Conservation (phyloP, 2,797 vertebrate species). For the Chiloscyllium punctatum region DNA sequence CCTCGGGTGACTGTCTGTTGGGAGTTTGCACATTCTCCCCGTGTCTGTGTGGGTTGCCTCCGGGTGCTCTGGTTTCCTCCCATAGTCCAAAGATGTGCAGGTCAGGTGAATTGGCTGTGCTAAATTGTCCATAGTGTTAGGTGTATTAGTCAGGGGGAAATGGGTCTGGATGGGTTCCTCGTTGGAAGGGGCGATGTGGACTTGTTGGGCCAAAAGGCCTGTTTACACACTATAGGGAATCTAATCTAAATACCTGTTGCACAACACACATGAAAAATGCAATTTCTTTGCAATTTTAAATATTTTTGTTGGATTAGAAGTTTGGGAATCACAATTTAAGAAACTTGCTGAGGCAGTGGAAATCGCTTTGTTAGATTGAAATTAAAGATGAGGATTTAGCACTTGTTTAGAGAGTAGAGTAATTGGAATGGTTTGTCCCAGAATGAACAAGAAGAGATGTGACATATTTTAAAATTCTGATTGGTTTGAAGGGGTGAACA, state of each 20-base stretch:
- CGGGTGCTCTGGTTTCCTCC: too few relatives aligned
- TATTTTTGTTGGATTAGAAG: neutral
- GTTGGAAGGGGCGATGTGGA: too few relatives aligned
- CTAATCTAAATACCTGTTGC: neutral
- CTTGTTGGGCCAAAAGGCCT: too few relatives aligned
- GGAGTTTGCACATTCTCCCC: too few relatives aligned
- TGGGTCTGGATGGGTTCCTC: too few relatives aligned
- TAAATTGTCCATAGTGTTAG: too few relatives aligned
- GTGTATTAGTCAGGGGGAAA: too few relatives aligned
- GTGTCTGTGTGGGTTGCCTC: too few relatives aligned
- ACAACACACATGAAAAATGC: neutral
- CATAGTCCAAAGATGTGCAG: too few relatives aligned
- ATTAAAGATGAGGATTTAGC: neutral
- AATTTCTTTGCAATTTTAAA: neutral
- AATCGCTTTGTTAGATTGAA: neutral
- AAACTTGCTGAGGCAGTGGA: neutral
- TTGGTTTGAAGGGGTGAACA: neutral
- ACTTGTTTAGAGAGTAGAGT: neutral
- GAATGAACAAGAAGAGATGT: neutral
- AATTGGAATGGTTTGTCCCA: neutral
- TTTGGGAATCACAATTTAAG: neutral
- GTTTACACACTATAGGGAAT: too few relatives aligned
- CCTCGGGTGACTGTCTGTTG: too few relatives aligned
- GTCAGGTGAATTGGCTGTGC: too few relatives aligned
- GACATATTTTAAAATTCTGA: neutral